Evolutionary conservation across 2,888 invertebrate species (phyloP).

Genomic region (Ochropleura leucogaster): DNA sequence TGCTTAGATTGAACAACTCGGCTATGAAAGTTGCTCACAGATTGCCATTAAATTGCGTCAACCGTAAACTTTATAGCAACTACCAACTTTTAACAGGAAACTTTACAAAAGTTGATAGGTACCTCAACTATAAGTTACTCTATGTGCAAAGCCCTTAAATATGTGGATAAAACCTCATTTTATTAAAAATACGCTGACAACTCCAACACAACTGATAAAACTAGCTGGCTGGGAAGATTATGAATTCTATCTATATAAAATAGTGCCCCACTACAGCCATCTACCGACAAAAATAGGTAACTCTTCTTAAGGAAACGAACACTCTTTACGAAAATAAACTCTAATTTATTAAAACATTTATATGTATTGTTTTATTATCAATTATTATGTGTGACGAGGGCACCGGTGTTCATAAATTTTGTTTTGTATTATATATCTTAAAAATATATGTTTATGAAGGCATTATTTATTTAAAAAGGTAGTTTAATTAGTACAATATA

Average conservation of each 20-base stretch:
- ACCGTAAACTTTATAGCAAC: too few relatives aligned
- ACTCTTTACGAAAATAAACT: conserved; percentile 43
- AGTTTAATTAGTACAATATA: not conserved
- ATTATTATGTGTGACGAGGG: conserved; percentile 55
- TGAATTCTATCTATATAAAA: not conserved
- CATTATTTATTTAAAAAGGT: not conserved
- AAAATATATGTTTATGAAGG: not conserved
- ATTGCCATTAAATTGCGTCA: too few relatives aligned
- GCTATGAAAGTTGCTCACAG: too few relatives aligned
- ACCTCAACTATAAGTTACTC: too few relatives aligned
- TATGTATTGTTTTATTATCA: conserved; percentile 60
- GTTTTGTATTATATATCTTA: not conserved
- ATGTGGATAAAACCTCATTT: not conserved
- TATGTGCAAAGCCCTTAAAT: not conserved
- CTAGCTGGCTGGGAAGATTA: not conserved
- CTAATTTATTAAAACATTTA: conserved; percentile 58
- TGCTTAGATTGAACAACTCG: too few relatives aligned
- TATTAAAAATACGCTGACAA: not conserved
- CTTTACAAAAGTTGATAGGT: too few relatives aligned
- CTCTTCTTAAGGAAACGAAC: conserved; percentile 22
- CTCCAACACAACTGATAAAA: too few relatives aligned
- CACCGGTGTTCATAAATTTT: conserved; percentile 33
- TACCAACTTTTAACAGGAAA: too few relatives aligned
- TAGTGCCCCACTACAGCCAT: conserved; percentile 1
- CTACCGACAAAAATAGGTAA: conserved; percentile 7